Percentiles rank a stretch among this genome's conserved stretches.
phyloP scores from a whole-genome alignment of 2,797 vertebrate genomes.

The Podarcis siculus region DNA sequence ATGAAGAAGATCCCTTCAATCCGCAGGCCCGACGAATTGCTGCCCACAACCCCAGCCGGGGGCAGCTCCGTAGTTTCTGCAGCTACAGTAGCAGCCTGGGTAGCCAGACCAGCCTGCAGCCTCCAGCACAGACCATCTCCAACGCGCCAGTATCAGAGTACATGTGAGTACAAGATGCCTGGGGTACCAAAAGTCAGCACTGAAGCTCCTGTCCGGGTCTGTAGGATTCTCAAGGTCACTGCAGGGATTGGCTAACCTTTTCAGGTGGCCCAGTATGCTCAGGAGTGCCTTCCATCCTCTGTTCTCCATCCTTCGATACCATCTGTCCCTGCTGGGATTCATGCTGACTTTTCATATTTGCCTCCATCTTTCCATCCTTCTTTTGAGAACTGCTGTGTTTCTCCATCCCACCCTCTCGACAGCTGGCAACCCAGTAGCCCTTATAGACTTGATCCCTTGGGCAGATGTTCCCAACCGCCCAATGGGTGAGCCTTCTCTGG shows the following conservation, averaged over 20 bases:
- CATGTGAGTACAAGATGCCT: conserved; percentile 83
- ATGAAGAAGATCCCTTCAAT: conserved; percentile 95
- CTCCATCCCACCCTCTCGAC: background rate
- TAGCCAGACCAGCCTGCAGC: conserved; percentile 91
- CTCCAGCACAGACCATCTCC: conserved; percentile 83
- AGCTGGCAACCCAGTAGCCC: background rate
- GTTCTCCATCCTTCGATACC: background rate
- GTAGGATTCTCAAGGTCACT: background rate
- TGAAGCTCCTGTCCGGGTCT: background rate
- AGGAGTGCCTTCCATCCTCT: background rate
- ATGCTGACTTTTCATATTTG: background rate
- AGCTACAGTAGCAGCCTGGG: conserved; percentile 93
- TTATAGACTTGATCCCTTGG: background rate
- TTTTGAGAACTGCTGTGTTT: background rate
- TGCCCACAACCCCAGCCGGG: conserved; percentile 82
- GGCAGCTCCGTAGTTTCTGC: conserved; percentile 93
- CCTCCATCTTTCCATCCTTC: conserved; percentile 7
- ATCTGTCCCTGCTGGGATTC: background rate
- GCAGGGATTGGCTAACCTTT: background rate
- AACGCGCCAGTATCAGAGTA: conserved; percentile 91
- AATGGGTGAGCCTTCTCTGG: background rate
- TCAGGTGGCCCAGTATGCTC: background rate
- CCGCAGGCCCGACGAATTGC: conserved; percentile 86
- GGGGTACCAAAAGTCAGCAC: background rate
- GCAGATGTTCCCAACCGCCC: background rate